A percentile compares a stretch with the other conserved stretches of the same genome.
Evolutionary conservation across 2,888 invertebrate species (phyloP).

Genomic region (Trichogramma dendrolimi): DNA sequence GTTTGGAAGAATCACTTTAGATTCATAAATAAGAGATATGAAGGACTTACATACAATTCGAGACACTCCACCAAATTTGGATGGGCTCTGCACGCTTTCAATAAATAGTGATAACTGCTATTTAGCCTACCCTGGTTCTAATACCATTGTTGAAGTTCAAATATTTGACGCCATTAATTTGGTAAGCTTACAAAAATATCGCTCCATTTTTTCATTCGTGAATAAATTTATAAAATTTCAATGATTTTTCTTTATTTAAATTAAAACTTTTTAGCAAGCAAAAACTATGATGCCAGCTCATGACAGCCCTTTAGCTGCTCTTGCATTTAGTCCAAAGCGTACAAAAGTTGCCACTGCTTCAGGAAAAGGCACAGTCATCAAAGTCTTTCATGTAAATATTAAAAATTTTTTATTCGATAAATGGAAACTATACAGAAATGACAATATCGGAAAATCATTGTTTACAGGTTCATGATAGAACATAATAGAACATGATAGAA

Average conservation of each 20-base stretch:
- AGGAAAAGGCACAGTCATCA: slow-evolving; percentile 94
- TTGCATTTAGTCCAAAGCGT: slow-evolving; percentile 87
- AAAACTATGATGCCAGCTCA: slow-evolving; percentile 97
- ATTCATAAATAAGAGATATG: slow-evolving; percentile 99
- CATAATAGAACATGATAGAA: too few relatives aligned
- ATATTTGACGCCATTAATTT: slow-evolving; percentile 90
- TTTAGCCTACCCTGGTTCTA: slow-evolving; percentile 95
- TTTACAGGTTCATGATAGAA: slow-evolving; percentile 67
- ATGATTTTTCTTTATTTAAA: not conserved
- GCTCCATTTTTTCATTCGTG: slow-evolving; percentile 32
- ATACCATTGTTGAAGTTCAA: slow-evolving; percentile 89
- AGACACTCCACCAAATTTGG: slow-evolving; percentile 93
- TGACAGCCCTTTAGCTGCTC: slow-evolving; percentile 90
- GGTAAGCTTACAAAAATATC: slow-evolving; percentile 56
- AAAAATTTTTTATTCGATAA: not conserved
- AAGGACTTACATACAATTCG: slow-evolving; percentile 96
- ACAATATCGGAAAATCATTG: not conserved
- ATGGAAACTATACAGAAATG: not conserved
- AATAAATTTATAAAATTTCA: slow-evolving; percentile 1
- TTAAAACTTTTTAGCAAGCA: slow-evolving; percentile 69
- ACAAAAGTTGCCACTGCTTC: slow-evolving; percentile 79
- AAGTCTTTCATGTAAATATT: slow-evolving; percentile 71
- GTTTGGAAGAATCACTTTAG: slow-evolving; percentile 94
- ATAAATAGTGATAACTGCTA: slow-evolving; percentile 86
- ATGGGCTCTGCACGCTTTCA: slow-evolving; percentile 88